Evolutionary conservation across 1,140 invertebrate species (phyloP).

Genomic region (Steinernema khuongi): DNA sequence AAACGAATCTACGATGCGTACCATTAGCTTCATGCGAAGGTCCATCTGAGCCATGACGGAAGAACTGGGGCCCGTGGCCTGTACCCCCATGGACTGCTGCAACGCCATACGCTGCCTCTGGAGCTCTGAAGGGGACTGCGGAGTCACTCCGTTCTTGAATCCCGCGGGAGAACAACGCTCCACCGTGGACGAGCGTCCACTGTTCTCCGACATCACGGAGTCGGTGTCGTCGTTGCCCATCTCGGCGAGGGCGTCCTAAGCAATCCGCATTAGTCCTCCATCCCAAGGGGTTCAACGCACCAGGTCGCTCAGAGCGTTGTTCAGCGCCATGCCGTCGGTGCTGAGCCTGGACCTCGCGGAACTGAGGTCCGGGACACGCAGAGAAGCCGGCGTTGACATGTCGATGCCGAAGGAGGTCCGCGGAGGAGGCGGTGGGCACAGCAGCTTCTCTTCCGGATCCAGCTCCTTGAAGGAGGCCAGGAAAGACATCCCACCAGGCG

Average conservation of each 20-base stretch:
- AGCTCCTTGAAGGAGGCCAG: background rate
- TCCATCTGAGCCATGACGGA: slow-evolving; percentile 16
- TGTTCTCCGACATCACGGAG: background rate
- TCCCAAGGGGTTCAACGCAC: background rate
- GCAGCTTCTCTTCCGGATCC: background rate
- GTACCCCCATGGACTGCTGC: background rate
- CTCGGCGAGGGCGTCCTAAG: slow-evolving; percentile 1
- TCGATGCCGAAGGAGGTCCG: background rate
- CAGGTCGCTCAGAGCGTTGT: slow-evolving; percentile 2
- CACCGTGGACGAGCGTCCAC: background rate
- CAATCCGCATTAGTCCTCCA: background rate
- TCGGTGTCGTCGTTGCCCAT: slow-evolving; percentile 6
- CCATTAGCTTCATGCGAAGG: background rate
- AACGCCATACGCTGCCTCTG: background rate
- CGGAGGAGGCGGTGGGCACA: background rate
- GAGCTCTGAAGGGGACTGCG: background rate
- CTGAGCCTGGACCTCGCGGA: background rate
- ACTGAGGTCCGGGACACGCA: background rate
- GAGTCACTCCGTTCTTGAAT: background rate
- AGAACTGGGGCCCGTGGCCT: background rate
- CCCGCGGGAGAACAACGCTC: background rate
- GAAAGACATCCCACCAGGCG: background rate
- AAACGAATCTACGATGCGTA: background rate
- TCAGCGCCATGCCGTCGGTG: background rate
- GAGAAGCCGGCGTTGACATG: background rate